A percentile compares a stretch with the other conserved stretches of the same genome.
Evolutionary conservation across 2,888 invertebrate species (phyloP).

Genomic region (Drosophila helvetica): DNA sequence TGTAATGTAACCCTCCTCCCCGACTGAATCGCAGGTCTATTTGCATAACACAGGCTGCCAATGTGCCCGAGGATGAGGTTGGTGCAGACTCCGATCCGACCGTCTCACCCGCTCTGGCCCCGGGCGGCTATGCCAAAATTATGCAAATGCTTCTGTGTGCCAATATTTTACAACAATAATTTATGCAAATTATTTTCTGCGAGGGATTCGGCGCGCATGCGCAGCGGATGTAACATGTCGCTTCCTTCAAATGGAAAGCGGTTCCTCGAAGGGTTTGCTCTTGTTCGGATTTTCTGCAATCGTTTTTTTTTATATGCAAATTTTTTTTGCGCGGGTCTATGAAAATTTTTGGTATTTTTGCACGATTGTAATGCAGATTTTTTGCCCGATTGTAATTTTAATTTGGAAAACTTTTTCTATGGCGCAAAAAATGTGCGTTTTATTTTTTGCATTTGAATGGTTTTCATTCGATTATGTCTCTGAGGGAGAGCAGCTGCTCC

Average conservation of each 20-base stretch:
- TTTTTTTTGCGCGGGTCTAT: conserved; percentile 47
- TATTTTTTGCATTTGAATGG: conserved; percentile 75
- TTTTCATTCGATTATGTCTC: conserved; percentile 50
- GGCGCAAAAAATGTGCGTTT: conserved; percentile 54
- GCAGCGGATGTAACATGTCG: conserved; percentile 69
- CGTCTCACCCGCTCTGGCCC: conserved; percentile 32
- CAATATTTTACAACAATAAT: conserved; percentile 73
- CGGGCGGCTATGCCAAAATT: conserved; percentile 73
- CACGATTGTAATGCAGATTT: conserved; percentile 81
- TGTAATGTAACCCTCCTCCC: conserved; percentile 62
- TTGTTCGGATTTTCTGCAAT: conserved; percentile 57
- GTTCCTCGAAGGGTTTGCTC: conserved; percentile 57
- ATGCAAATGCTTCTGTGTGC: conserved; percentile 69
- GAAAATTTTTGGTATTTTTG: conserved; percentile 65
- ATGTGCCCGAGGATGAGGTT: conserved; percentile 6
- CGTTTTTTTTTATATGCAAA: conserved; percentile 71
- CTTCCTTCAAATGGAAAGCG: conserved; percentile 32
- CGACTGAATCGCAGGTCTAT: conserved; percentile 75
- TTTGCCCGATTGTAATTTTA: conserved; percentile 66
- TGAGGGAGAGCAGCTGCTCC: conserved; percentile 63
- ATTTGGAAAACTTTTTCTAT: conserved; percentile 54
- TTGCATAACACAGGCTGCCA: conserved; percentile 80
- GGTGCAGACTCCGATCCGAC: conserved; percentile 16
- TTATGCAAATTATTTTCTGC: conserved; percentile 74
- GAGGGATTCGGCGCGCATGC: conserved; percentile 50